These are phyloP conservation scores for Amyelois transitella DNA, from an alignment of 1,140 invertebrate genomes.

Conservation along the genomic window DNA sequence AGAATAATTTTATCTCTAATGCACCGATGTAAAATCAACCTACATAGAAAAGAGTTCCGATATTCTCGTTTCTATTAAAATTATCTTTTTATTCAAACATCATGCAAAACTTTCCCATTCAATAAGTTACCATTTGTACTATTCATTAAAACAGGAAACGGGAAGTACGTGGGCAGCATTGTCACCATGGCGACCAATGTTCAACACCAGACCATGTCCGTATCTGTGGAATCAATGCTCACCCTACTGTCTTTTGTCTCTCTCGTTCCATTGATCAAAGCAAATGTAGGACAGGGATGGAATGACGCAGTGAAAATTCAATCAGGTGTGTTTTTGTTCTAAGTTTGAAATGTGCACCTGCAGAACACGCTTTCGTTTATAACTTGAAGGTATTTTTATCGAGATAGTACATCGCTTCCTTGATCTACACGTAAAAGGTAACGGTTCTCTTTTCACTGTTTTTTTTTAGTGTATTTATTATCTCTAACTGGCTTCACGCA, in stretches of 20 bases:
- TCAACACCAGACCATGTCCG: conserved; percentile 15
- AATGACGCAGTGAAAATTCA: conserved; percentile 10
- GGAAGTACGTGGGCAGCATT: conserved; percentile 24
- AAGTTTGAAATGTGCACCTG: background rate
- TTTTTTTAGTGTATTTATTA: no score
- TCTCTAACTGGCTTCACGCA: no score
- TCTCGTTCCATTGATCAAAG: conserved; percentile 5
- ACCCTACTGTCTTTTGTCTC: conserved; percentile 21
- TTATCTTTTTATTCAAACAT: background rate
- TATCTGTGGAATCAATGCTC: conserved; percentile 23
- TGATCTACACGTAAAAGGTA: background rate
- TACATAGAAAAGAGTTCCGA: no score
- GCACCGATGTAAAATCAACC: no score
- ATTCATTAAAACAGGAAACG: conserved; percentile 21
- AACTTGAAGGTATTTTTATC: background rate
- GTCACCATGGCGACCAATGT: conserved; percentile 13
- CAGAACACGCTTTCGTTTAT: background rate
- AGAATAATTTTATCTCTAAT: no score
- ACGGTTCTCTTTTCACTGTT: background rate
- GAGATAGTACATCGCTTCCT: background rate
- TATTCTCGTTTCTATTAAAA: background rate
- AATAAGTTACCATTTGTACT: conserved; percentile 16
- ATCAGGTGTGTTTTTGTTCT: conserved; percentile 17
- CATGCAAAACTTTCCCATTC: conserved; percentile 19
- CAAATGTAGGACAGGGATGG: conserved; percentile 13